phyloP scores from a whole-genome alignment of 2,797 vertebrate species.

The Hydrolagus colliei region DNA sequence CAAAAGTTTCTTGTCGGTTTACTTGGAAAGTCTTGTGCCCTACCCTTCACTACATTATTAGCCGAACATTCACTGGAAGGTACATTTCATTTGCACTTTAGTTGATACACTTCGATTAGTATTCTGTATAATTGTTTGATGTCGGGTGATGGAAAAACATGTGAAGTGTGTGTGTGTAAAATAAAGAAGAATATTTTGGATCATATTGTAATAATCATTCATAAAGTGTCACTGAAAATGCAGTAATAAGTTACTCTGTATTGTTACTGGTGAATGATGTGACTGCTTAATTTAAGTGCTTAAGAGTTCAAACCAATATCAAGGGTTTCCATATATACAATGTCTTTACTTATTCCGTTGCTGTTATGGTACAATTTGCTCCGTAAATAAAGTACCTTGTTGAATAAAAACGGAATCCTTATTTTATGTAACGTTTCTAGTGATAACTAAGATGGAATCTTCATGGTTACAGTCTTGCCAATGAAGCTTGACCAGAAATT shows the following conservation, averaged over 20 bases:
- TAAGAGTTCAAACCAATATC: neutral
- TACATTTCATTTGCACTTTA: neutral
- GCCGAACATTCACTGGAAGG: neutral
- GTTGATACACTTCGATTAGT: neutral
- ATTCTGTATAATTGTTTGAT: neutral
- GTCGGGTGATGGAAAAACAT: no score
- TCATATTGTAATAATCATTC: neutral
- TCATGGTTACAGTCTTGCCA: neutral
- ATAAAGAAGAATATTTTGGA: neutral
- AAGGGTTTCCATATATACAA: constrained; percentile 1
- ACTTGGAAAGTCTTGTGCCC: neutral
- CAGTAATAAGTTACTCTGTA: neutral
- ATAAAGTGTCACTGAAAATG: neutral
- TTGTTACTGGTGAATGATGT: neutral
- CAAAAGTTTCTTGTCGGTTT: neutral
- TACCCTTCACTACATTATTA: neutral
- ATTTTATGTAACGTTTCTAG: neutral
- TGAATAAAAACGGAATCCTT: neutral
- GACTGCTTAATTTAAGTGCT: constrained; percentile 1
- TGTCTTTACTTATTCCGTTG: constrained; percentile 2
- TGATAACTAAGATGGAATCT: neutral
- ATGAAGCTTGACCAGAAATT: neutral
- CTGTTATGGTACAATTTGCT: neutral
- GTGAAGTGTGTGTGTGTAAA: neutral
- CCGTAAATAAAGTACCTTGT: constrained; percentile 1